These are phyloP conservation scores for Drosophila tani DNA, from an alignment of 1,140 invertebrate genomes.

Conservation along the genomic window DNA sequence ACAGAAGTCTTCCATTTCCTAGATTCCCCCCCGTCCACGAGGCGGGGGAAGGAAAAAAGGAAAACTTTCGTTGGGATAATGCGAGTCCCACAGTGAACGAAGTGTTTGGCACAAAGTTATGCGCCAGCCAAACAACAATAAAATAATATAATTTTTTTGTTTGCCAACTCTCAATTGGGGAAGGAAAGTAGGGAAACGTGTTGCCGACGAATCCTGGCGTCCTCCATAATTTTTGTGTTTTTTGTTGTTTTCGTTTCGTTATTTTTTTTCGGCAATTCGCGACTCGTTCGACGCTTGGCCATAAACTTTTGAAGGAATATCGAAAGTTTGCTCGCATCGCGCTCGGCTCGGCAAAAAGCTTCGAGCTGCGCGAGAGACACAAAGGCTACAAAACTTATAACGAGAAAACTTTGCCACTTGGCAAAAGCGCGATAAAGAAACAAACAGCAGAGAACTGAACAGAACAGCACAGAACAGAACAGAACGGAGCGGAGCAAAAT, in stretches of 20 bases:
- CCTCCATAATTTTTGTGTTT: conserved; percentile 11
- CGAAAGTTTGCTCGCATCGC: conserved; percentile 68
- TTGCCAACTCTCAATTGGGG: conserved; percentile 51
- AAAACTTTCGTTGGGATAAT: conserved; percentile 71
- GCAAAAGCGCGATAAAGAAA: conserved; percentile 84
- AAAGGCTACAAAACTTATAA: conserved; percentile 85
- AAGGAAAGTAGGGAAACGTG: conserved; percentile 24
- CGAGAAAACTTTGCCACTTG: conserved; percentile 85
- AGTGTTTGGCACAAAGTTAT: conserved; percentile 81
- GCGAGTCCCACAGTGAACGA: conserved; percentile 48
- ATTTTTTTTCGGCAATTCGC: conserved; percentile 54
- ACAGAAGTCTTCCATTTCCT: conserved; percentile 61
- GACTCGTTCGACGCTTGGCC: conserved; percentile 57
- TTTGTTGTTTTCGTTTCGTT: neutral
- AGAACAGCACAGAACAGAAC: conserved; percentile 30
- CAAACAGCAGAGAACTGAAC: conserved; percentile 59
- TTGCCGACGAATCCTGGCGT: conserved; percentile 51
- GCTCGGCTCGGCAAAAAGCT: conserved; percentile 49
- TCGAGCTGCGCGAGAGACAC: conserved; percentile 72
- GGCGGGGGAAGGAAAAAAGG: neutral
- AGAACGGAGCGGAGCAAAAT: conserved; percentile 27
- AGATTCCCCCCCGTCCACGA: neutral
- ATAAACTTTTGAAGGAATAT: conserved; percentile 82
- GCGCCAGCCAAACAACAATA: conserved; percentile 78
- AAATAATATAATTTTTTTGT: conserved; percentile 74